phyloP scores from a whole-genome alignment of 2,888 invertebrate genomes.

The Harpagoxenus sublaevis region DNA sequence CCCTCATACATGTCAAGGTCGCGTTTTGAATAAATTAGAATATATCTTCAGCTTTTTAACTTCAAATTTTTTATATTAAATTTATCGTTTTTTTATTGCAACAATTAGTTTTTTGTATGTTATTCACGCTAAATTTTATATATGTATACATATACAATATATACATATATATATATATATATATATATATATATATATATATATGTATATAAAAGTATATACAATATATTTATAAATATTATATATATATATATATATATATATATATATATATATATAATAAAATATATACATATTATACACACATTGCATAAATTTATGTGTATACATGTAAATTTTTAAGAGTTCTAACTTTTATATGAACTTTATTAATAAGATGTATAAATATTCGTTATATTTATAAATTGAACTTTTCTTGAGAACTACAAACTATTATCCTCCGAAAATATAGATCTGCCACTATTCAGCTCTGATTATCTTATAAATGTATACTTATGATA shows the following conservation, averaged over 20 bases:
- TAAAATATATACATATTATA: no score
- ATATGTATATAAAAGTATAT: no score
- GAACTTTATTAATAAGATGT: not conserved
- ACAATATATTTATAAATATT: no score
- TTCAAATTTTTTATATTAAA: not conserved
- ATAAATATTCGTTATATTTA: not conserved
- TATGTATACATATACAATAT: no score
- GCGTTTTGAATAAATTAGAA: not conserved
- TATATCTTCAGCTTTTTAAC: not conserved
- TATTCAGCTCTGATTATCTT: conserved; percentile 1
- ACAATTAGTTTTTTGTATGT: not conserved
- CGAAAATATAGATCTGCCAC: not conserved
- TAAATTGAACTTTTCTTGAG: not conserved
- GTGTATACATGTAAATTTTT: not conserved
- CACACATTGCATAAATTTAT: not conserved
- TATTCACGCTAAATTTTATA: not conserved
- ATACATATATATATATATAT: no score
- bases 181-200: no score
- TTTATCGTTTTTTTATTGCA: not conserved
- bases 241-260: no score
- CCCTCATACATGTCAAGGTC: not conserved
- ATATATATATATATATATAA: not conserved
- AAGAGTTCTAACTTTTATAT: not conserved
- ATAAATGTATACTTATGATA: conserved; percentile 21
- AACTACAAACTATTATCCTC: not conserved